Evolutionary conservation across 2,888 invertebrate species (phyloP).

Genomic region (Troides helena): DNA sequence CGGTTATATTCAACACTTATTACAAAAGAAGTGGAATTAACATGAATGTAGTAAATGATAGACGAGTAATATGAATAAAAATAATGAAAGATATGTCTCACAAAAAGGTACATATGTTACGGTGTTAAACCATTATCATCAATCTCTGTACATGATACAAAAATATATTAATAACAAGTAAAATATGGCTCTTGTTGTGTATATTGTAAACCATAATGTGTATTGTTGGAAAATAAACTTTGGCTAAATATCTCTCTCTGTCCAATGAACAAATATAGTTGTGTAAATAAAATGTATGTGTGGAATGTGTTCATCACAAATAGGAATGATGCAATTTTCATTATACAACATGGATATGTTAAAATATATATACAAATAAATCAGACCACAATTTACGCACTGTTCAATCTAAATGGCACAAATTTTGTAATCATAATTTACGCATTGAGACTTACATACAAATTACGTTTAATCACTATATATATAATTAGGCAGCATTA

Average conservation of each 20-base stretch:
- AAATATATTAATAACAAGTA: constrained; percentile 68
- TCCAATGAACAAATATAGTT: constrained; percentile 24
- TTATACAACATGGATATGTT: constrained; percentile 10
- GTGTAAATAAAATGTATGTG: constrained; percentile 36
- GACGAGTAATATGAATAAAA: constrained; percentile 21
- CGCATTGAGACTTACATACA: constrained; percentile 35
- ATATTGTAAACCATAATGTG: constrained; percentile 42
- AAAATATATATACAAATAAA: constrained; percentile 26
- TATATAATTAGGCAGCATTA: constrained; percentile 24
- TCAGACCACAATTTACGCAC: constrained; percentile 43
- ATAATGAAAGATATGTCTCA: constrained; percentile 44
- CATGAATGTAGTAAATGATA: constrained; percentile 26
- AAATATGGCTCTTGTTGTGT: constrained; percentile 59
- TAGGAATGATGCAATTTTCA: constrained; percentile 19
- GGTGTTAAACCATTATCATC: constrained; percentile 47
- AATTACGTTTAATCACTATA: constrained; percentile 26
- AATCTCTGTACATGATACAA: constrained; percentile 68
- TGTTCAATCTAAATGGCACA: constrained; percentile 69
- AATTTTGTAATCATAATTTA: constrained; percentile 61
- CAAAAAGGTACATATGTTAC: constrained; percentile 45
- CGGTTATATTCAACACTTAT: constrained; percentile 24
- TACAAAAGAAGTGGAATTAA: constrained; percentile 30
- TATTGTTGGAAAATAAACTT: constrained; percentile 48
- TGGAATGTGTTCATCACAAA: constrained; percentile 71
- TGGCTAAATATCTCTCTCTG: constrained; percentile 38